Evolutionary conservation across 1,140 invertebrate genomes (phyloP), one percentile per base, ranked within the genome.

Genomic region (Drosophila melanica): DNA sequence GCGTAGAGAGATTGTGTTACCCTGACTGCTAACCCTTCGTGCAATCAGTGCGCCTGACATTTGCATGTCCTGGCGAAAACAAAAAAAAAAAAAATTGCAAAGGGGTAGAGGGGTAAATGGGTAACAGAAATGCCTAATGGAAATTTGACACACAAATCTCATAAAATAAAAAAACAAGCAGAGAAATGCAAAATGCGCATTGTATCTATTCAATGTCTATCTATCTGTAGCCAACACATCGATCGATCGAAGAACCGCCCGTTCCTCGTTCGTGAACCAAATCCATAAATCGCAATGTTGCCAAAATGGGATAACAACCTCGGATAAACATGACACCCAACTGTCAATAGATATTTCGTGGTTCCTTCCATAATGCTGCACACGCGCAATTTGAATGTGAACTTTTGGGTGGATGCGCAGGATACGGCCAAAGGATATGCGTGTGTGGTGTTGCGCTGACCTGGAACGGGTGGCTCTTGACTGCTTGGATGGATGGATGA

Each of bases 301-400:
- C 90, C 80, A 80, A 91, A 89, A 91, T 91, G 82, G 90, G 90
- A 91, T 90, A 91, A 91, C 90, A 91, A 90, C 68, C 77, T 80
- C 75, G 82, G 80, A 90, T 91, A 91, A 91, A 91, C 90, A 91
- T 91, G 90, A 91, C 90, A 91, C 90, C 90, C 90, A 91, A 91
- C 90, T 91, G 90, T 91, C 90, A 91, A 91, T 91, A 90, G 90
- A 91, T 91, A 89, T 91, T 91, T 90, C 90, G 90, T 90, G 90
- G 90, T 91, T 91, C 75, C 79, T 90, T 90, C 89, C 81, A 90
- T 89, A 85, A 91, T 91, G 81, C 70, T 86, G 79, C 81, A 86
- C 81, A 89, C 82, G 72, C 72, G 67, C 67, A 75, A 75, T 50
- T 60, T 59, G 55, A 62, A 70, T 75, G 66, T 33, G 57, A 41